Evolutionary conservation across 2,888 invertebrate genomes (phyloP), one percentile per base, ranked within the genome.

Genomic region (Lithophane ornitopus): DNA sequence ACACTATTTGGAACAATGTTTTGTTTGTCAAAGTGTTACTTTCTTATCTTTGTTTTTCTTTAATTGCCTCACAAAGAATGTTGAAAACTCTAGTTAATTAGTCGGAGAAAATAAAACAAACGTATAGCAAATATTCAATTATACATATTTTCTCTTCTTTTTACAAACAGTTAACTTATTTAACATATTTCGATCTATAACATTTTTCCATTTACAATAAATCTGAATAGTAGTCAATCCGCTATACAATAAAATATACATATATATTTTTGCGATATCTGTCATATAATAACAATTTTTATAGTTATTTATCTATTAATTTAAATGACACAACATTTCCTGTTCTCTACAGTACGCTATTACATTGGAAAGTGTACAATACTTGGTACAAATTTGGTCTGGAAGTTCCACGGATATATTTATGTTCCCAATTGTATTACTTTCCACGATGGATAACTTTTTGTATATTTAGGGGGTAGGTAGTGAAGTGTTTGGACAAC

Each of bases 131-230:
- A 96, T 96, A 95, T 95, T 96, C 94, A 96, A 92, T 96, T 95
- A 96, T 95, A 96, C 96, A 96, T 96, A 95, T 95, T 96, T 94
- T 94, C 94, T 95, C 93, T 94, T 94, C 94, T 94, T 95, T 96
- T 96, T 96, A 96, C 96, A 96, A 96, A 96, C 96, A 96, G 93
- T 96, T 95, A 95, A 95, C 96, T 95, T 96, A 96, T 92, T 93
- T 95, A 95, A 95, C 95, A 94, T 94, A 94, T 95, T 93, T 95
- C 94, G 92, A 89, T 95, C 93, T 94, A 95, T 96, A 96, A 96
- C 96, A 96, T 94, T 94, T 84, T 92, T 94, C 91, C 93, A 94
- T 95, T 96, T 96, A 95, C 94, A 96, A 95, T 95, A 94, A 92
- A 94, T 95, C 91, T 94, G 95, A 94, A 94, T 94, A 94, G 94